Base-by-base conservation (phyloP, 2,888 invertebrate species). In the Argyra leucocephala region DNA sequence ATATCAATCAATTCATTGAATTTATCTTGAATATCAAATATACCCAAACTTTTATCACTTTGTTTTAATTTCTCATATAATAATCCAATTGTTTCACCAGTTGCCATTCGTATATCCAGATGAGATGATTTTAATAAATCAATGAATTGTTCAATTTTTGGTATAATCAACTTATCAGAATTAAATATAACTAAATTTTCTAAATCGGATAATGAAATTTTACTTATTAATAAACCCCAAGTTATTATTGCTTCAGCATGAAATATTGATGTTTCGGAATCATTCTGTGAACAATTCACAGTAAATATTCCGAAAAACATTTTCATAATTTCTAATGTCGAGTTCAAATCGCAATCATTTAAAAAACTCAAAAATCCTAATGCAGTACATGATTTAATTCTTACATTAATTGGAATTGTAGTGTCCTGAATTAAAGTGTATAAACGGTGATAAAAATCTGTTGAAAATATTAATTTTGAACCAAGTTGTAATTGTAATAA, bases 201-300 rank as follows among this genome's bases (percentile, higher is more conserved):
- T 67, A 86, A 85, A 77, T 89, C 88, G 63, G 83, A 83, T 0
- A 90, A 82, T 12, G 89, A 82, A 76, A 93, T 85, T 60, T 93
- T 82, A 18, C 95, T 89, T 60, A 96, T 80, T 64, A 98, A 84
- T 64, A 98, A 83, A 69, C 90, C 89, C 96, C 97, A 98, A 3
- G 93, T 87, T 69, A 89, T 87, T 66, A 98, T 82, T 18, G 96
- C 95, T 48, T 89, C 88, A 65, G 89, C 89, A 79, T 95, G 93
- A 70, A 94, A 80, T 67, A 85, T 81, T 62, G 87, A 89, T 60
- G 86, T 81, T 68, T 92, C 90, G 85, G 82, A 22, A 88, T 85
- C n/a, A n/a, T 90, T 91, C 78, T 87, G 90, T 66, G 90, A 82
- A 76, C 90, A 94, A 73, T 93, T 88, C 69, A 86, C 89, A 61